A percentile compares a stretch with the other conserved stretches of the same genome.
Evolutionary conservation across 2,797 vertebrate species (phyloP).

Genomic region (Cyclura pinguis): DNA sequence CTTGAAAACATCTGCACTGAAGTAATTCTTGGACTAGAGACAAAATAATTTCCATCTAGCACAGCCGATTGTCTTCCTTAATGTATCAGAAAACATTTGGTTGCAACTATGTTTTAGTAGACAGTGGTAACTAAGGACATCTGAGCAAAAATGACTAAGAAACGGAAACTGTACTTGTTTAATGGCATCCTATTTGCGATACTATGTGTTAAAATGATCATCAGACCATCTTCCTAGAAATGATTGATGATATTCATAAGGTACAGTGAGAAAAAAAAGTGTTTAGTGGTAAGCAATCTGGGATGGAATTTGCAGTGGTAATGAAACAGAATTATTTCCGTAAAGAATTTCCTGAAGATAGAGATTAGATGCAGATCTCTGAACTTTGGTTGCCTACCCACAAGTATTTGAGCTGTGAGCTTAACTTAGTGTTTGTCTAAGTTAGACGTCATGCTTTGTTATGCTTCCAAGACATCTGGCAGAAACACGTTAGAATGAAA

Average conservation of each 20-base stretch:
- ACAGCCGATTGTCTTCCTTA: neutral
- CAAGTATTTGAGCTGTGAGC: slow-evolving; percentile 61
- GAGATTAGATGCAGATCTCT: slow-evolving; percentile 69
- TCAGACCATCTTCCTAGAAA: slow-evolving; percentile 5
- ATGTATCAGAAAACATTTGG: neutral
- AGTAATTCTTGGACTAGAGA: neutral
- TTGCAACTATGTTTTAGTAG: slow-evolving; percentile 1
- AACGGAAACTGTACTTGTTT: neutral
- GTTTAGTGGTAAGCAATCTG: slow-evolving; percentile 34
- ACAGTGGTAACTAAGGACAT: neutral
- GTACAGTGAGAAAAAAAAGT: neutral
- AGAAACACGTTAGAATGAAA: slow-evolving; percentile 52
- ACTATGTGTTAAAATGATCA: slow-evolving; percentile 43
- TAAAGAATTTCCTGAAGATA: slow-evolving; percentile 73
- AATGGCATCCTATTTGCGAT: neutral
- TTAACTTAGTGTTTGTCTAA: slow-evolving; percentile 60
- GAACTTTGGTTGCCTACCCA: slow-evolving; percentile 66
- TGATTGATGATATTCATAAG: slow-evolving; percentile 16
- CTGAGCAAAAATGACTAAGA: neutral
- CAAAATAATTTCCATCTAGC: neutral
- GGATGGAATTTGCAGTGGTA: slow-evolving; percentile 42
- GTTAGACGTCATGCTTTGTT: slow-evolving; percentile 44
- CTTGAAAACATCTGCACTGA: neutral
- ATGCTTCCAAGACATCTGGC: slow-evolving; percentile 56
- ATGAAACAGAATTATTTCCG: slow-evolving; percentile 56